Evolutionary conservation across 2,888 invertebrate genomes (phyloP).

Genomic region (Philonicus albiceps): DNA sequence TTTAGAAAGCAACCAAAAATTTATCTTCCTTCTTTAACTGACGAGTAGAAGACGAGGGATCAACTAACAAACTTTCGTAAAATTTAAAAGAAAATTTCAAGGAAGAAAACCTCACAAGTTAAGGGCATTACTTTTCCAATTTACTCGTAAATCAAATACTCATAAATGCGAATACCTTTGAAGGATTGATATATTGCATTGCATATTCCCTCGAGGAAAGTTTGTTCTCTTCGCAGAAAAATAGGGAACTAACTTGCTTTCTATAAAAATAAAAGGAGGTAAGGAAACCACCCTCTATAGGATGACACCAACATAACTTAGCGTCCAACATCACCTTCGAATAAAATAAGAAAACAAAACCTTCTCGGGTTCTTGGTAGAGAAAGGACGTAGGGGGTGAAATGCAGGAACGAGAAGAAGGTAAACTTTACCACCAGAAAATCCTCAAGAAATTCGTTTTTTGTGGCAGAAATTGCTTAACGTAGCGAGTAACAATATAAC

Average conservation of each 20-base stretch:
- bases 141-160: constrained; percentile 33
- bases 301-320: constrained; percentile 19
- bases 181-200: constrained; percentile 25
- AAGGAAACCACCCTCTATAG: background rate
- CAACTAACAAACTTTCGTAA: background rate
- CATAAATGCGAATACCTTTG: constrained; percentile 27
- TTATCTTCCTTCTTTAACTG: background rate
- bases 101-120: constrained; percentile 2
- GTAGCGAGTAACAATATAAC: constrained; percentile 54
- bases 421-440: constrained; percentile 42
- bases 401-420: background rate
- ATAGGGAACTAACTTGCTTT: constrained; percentile 16
- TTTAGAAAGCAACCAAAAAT: background rate
- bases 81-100: background rate
- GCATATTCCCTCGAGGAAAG: background rate
- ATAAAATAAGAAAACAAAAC: constrained; percentile 22
- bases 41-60: background rate
- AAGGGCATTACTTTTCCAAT: constrained; percentile 31
- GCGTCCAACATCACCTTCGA: constrained; percentile 5
- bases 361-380: background rate
- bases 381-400: background rate
- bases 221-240: background rate
- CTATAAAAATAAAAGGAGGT: constrained; percentile 9
- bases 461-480: constrained; percentile 53
- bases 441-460: constrained; percentile 49